Conservation (phyloP, 2,888 invertebrate genomes). For the Lochmaea crataegi region DNA sequence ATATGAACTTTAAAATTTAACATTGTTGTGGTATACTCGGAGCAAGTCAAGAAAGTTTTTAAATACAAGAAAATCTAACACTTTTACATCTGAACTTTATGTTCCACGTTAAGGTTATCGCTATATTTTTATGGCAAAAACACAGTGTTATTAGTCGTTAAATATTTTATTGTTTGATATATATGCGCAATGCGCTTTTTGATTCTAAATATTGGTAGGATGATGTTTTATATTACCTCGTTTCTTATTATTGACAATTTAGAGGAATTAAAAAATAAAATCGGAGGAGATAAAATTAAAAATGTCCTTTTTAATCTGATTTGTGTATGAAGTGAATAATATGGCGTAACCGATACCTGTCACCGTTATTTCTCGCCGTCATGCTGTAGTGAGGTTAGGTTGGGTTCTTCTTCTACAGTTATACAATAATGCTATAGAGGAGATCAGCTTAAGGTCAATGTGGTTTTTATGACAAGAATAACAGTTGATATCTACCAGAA, state of each 20-base stretch:
- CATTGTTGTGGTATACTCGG: not conserved
- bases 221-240: not conserved
- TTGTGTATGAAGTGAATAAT: too few species aligned
- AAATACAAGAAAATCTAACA: not conserved
- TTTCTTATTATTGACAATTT: not conserved
- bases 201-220: not conserved
- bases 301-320: too few species aligned
- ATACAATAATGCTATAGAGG: too few species aligned
- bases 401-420: too few species aligned
- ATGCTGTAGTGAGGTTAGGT: too few species aligned
- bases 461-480: too few species aligned
- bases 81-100: not conserved
- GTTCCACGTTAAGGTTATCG: not conserved
- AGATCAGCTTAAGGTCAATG: too few species aligned
- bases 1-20: not conserved
- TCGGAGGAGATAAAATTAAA: too few species aligned
- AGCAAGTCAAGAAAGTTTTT: not conserved
- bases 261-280: not conserved
- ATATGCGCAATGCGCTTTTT: not conserved
- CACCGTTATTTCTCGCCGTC: too few species aligned
- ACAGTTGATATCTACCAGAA: too few species aligned
- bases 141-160: too few species aligned
- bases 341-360: too few species aligned
- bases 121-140: not conserved
- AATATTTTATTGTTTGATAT: not conserved